These are phyloP conservation scores for Raja brachyura DNA, from an alignment of 2,113 vertebrate species.

Conservation along the genomic window DNA sequence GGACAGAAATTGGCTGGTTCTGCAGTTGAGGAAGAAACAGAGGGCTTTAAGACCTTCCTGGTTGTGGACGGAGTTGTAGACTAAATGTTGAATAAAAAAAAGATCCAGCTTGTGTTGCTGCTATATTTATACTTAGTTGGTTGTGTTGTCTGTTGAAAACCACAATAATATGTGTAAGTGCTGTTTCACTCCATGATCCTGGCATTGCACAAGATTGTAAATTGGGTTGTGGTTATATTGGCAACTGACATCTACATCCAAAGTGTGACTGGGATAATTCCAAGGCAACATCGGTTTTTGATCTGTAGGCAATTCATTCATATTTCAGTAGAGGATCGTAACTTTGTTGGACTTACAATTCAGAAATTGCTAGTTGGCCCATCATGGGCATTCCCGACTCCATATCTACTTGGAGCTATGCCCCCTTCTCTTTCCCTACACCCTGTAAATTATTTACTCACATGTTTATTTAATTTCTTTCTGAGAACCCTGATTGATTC, in stretches of 20 bases:
- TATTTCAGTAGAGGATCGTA: background rate
- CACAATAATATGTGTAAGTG: background rate
- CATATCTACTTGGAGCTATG: too few relatives aligned
- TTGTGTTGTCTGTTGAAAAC: background rate
- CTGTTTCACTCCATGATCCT: background rate
- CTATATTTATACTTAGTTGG: background rate
- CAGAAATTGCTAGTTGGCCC: background rate
- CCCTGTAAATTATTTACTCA: too few relatives aligned
- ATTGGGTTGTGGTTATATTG: background rate
- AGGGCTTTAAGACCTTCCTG: too few relatives aligned
- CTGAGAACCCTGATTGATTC: too few relatives aligned
- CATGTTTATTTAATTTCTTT: too few relatives aligned
- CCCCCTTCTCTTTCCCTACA: too few relatives aligned
- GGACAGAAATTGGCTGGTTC: too few relatives aligned
- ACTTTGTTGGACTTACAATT: background rate
- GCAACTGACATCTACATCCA: background rate
- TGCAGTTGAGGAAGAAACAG: too few relatives aligned
- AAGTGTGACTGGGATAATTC: background rate
- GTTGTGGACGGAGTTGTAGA: background rate
- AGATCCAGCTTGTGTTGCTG: background rate
- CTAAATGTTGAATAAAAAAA: background rate
- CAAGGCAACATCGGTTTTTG: background rate
- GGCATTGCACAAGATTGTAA: background rate
- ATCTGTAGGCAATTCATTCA: background rate
- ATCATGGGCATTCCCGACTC: too few relatives aligned